Evolutionary conservation across 1,140 invertebrate genomes (phyloP), one percentile per base, ranked within the genome.

Genomic region (Mamestra configurata): DNA sequence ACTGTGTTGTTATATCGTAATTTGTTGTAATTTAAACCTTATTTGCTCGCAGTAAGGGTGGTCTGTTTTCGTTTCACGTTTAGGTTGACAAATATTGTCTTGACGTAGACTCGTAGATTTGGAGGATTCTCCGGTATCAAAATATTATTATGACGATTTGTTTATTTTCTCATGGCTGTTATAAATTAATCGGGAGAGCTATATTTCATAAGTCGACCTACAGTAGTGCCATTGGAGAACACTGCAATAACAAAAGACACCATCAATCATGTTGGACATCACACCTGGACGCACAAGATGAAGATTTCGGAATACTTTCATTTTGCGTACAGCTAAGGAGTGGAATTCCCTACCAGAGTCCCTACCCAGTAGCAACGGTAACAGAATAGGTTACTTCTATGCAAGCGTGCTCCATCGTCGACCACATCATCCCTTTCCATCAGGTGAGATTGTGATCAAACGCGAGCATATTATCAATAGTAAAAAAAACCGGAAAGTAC

Each of bases 21-120:
- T 77, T 46, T n/a, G 24, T 76, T 61, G 35, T 31, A 80, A 59
- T 59, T 77, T 80, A 37, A 27, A 72, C 79, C 24, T 72, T 80
- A 57, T 59, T 20, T 0, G 15, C 1, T 40, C 27, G 49, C 4
- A 43, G 24, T 57, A 78, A 27, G 64, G 27, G 31, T 68, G 31
- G 37, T 80, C 27, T 27, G 35, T 71, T 55, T 43, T 22, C 59
- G 59, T 77, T 35, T 73, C 40, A 77, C 4, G 35, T 4, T 22
- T 10, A 43, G 22, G 24, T 76, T 64, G 55, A 46, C 73, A 73
- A 73, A 73, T 57, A 57, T 70, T 27, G 43, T 46, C 66, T 49
- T 49, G n/a, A 37, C 53, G 22, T 13, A 37, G 53, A 43, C 51
- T 22, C 57, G 24, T 70, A 49, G 40, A 61, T 64, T 76, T 61